These are phyloP conservation scores for Pogonomyrmex barbatus DNA, from an alignment of 1,140 invertebrate genomes.

Conservation along the genomic window DNA sequence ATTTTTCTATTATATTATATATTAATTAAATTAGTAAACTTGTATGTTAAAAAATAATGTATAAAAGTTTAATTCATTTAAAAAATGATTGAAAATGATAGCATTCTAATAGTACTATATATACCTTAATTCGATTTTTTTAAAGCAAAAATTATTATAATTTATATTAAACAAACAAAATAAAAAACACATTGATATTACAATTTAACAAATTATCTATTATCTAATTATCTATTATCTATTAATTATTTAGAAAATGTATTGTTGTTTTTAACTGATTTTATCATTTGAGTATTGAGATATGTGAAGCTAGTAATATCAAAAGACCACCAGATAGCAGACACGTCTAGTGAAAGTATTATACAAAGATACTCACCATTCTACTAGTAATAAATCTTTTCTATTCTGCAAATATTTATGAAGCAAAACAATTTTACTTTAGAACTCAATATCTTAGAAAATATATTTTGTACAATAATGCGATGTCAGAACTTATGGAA, in stretches of 20 bases:
- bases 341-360: not conserved
- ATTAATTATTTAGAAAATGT: not conserved
- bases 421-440: not conserved
- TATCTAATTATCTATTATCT: too few species aligned
- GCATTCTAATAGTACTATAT: not conserved
- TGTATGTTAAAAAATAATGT: not conserved
- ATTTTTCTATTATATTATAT: not conserved
- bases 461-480: not conserved
- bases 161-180: not conserved
- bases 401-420: not conserved
- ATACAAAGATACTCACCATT: not conserved
- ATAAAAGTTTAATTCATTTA: conserved; percentile 7
- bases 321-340: conserved; percentile 8
- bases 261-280: not conserved
- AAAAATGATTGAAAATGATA: not conserved
- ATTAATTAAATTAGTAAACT: not conserved
- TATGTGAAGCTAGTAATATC: not conserved
- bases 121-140: not conserved
- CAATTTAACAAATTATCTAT: not conserved
- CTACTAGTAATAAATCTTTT: not conserved
- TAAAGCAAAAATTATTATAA: not conserved
- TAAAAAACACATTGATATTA: not conserved
- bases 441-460: not conserved
- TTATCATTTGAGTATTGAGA: not conserved
- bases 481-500: not conserved